Evolutionary conservation across 23 tunicate genomes (phyloP), one percentile per base, ranked within the genome.

Genomic region (Halocynthia roretzi): DNA sequence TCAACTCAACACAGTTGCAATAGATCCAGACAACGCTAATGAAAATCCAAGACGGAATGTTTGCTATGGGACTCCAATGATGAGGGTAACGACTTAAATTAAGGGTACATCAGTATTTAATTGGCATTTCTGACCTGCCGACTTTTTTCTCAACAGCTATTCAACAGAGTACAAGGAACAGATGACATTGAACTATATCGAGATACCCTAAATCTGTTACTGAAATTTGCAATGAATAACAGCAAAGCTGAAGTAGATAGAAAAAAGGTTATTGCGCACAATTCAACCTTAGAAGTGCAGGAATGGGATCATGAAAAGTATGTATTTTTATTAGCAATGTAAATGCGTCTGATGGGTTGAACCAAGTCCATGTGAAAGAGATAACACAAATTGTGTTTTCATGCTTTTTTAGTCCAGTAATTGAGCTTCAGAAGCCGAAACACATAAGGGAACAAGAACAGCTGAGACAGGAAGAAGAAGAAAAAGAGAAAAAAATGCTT

Each of bases 1-100:
- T 78, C 98, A 92, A 86, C 85, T 92, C 75, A 92, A 92, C 79
- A 92, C 98, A 17, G 51, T 92, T 50, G 84, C 92, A 7, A 78
- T 92, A 7, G 92, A 86, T 75, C 84, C 88, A 50, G 87, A 86
- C 23, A 92, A 86, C 63, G 50, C 75, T 20, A 66, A 66, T 5
- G 71, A 64, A 8, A 72, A 92, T 80, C 21, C 72, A 9, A 65
- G 49, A 51, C 62, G 87, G 23, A 92, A 92, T 52, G 49, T 92
- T 8, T 92, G 98, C 52, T 92, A 61, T 54, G 98, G 98, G 7
- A 83, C 51, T 68, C 76, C 87, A n/a, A 81, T 84, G 67, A 82
- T 92, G 56, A 86, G 79, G 80, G 98, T 86, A 77, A 76, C 56
- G 19, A 50, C 5, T 15, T 60, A 15, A 15, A 60, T 60, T 60